Evolutionary conservation across 2,888 invertebrate genomes (phyloP), one percentile per base, ranked within the genome.

Genomic region (Phorcus lineatus): DNA sequence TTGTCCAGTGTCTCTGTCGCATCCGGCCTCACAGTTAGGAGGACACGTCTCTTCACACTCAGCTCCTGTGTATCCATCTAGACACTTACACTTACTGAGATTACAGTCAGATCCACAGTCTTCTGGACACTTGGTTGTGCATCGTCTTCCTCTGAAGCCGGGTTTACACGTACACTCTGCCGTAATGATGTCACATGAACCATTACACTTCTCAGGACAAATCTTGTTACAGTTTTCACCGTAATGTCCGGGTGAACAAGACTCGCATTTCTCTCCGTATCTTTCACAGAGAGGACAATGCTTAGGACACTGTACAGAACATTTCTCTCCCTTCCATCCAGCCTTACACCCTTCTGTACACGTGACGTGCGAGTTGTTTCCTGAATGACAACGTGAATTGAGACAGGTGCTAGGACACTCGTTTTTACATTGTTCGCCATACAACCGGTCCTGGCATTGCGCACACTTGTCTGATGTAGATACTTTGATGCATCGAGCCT

Each of bases 321-420:
- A 83, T 3, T 62, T 62, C 6, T 75, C 77, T 3, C 85, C 85
- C 22, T 11, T 36, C 74, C 80, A 82, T 4, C 84, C 84, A 11
- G 75, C 74, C 28, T 76, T 79, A 79, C 85, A 85, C 0, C 84
- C 85, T 17, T 40, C 40, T 13, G 81, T 79, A 77, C 85, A 85
- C 0, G 70, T 57, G 0, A 83, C 85, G 54, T 78, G 78, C 0
- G 81, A 79, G 57, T 81, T 85, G 80, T 85, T 82, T 66, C 11
- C 11, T 36, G 7, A 36, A 19, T 57, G 57, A 19, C 57, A 57
- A 4, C 57, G 57, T 11, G 57, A 17, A 13, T 22, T 57, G 57
- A 57, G 19, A 57, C 57, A 57, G 19, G 57, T 57, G 57, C 19
- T 19, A n/a, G 57, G 57, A 57, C 57, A 57, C 22, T 57, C 57